Percentiles rank a stretch among this genome's conserved stretches.
Conservation (phyloP, 1,140 invertebrate genomes). For the Panagrolaimus sp. region DNA sequence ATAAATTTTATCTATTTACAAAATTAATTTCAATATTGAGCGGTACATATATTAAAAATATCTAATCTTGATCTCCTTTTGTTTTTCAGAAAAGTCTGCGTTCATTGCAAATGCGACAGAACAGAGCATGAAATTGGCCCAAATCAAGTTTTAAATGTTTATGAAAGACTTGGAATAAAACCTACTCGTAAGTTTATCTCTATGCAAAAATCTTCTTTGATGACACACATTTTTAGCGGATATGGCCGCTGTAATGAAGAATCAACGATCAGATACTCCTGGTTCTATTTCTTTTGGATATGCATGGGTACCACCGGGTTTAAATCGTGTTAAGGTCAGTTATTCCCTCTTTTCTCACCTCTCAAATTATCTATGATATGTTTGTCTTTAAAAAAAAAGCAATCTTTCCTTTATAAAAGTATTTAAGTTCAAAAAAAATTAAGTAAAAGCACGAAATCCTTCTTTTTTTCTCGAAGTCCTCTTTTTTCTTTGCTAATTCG, state of each 20-base stretch:
- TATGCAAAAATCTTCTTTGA: no score
- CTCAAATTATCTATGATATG: no score
- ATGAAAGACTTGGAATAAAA: constrained; percentile 56
- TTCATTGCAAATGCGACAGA: constrained; percentile 58
- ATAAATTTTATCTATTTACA: no score
- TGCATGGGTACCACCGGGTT: constrained; percentile 55
- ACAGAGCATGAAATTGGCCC: constrained; percentile 49
- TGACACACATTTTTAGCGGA: background rate
- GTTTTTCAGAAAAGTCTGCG: constrained; percentile 57
- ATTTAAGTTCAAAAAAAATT: no score
- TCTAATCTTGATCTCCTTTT: no score
- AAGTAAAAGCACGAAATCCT: no score
- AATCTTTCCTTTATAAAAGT: no score
- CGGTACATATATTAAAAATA: no score
- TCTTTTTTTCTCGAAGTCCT: no score
- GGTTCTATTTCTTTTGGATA: constrained; percentile 55
- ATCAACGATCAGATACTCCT: constrained; percentile 27
- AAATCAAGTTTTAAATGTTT: constrained; percentile 54
- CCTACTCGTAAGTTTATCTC: constrained; percentile 33
- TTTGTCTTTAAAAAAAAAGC: no score
- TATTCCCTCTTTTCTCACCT: background rate
- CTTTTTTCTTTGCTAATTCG: no score
- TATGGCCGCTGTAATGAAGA: constrained; percentile 35
- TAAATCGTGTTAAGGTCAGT: constrained; percentile 48
- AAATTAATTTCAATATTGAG: no score